A percentile compares a stretch with the other conserved stretches of the same genome.
Conservation (phyloP, 2,113 vertebrate species). For the Symphodus melops region DNA sequence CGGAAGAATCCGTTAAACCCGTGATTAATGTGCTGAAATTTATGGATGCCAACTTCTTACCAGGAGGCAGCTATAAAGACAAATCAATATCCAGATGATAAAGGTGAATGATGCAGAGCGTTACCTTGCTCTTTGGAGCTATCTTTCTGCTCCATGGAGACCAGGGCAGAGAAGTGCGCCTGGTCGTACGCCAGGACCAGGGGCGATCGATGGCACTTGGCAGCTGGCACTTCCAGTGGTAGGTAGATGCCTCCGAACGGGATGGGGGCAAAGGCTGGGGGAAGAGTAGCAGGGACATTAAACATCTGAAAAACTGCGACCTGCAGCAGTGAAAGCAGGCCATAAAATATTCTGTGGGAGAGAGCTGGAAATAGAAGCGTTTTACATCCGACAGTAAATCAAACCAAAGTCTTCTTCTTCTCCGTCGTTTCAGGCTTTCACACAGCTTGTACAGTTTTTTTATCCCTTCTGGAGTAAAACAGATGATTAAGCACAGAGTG, state of each 20-base stretch:
- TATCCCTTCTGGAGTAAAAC: neutral
- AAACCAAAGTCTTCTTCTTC: neutral
- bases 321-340: neutral
- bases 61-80: neutral
- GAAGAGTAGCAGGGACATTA: neutral
- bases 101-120: neutral
- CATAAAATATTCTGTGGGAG: neutral
- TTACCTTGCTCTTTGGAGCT: constrained; percentile 92
- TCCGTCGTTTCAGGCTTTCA: neutral
- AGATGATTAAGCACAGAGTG: neutral
- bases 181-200: constrained; percentile 96
- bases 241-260: constrained; percentile 98
- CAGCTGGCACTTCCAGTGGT: constrained; percentile 92
- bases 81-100: neutral
- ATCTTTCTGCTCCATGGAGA: constrained; percentile 98
- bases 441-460: neutral
- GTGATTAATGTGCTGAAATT: neutral
- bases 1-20: neutral
- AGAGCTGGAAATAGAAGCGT: constrained; percentile 1
- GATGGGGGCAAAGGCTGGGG: constrained; percentile 94
- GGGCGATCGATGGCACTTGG: constrained; percentile 93
- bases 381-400: neutral
- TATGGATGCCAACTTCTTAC: neutral
- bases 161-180: constrained; percentile 97
- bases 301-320: neutral